Evolutionary conservation across 2,113 vertebrate species (phyloP).

Genomic region (Spea bombifrons): DNA sequence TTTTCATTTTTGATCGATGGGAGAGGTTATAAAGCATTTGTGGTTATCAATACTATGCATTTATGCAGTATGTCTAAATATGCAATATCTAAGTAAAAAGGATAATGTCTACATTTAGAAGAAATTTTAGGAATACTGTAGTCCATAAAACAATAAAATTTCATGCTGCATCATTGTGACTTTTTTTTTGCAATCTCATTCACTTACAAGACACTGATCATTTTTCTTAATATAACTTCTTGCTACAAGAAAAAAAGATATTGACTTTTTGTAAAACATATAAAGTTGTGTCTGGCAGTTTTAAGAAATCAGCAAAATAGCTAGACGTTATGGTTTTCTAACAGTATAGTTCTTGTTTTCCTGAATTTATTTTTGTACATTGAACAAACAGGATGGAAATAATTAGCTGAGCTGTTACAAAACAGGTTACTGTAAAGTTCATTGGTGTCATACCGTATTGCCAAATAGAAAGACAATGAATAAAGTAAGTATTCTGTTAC

Average conservation of each 20-base stretch:
- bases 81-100: too few relatives aligned
- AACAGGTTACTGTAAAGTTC: not conserved
- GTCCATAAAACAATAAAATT: not conserved
- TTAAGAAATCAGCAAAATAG: slow-evolving; percentile 22
- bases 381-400: slow-evolving; percentile 18
- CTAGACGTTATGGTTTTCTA: slow-evolving; percentile 4
- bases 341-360: slow-evolving; percentile 4
- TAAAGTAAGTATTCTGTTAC: not conserved
- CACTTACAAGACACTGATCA: not conserved
- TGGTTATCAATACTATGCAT: too few relatives aligned
- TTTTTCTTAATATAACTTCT: slow-evolving; percentile 13
- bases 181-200: not conserved
- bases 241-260: slow-evolving; percentile 8
- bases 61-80: too few relatives aligned
- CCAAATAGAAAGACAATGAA: not conserved
- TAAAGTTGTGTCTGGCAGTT: slow-evolving; percentile 15
- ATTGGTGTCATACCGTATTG: not conserved
- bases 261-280: slow-evolving; percentile 32
- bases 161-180: not conserved
- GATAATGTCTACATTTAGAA: too few relatives aligned
- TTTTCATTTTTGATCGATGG: too few relatives aligned
- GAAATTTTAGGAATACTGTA: too few relatives aligned
- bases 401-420: slow-evolving; percentile 9
- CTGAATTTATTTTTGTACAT: slow-evolving; percentile 1
- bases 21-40: too few relatives aligned